These are phyloP conservation scores for Atta cephalotes DNA, from an alignment of 1,140 invertebrate genomes.

Conservation along the genomic window DNA sequence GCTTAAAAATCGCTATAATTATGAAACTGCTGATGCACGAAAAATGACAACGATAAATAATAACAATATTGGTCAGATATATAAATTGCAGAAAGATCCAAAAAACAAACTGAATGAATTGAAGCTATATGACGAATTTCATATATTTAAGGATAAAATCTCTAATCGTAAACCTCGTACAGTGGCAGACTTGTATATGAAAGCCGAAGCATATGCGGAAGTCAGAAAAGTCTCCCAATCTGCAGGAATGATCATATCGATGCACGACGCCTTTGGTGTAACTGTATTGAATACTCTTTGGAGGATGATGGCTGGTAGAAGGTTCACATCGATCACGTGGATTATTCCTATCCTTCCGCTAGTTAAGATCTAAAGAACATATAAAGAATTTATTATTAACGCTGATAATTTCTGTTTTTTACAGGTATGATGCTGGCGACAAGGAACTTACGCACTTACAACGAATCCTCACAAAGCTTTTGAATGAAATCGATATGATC, in stretches of 20 bases:
- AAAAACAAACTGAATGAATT: slow-evolving; percentile 59
- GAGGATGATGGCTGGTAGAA: slow-evolving; percentile 93
- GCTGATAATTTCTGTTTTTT: not conserved
- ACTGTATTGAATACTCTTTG: slow-evolving; percentile 95
- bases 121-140: slow-evolving; percentile 2
- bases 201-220: slow-evolving; percentile 79
- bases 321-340: slow-evolving; percentile 76
- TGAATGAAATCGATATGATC: slow-evolving; percentile 92
- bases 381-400: slow-evolving; percentile 19
- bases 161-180: slow-evolving; percentile 58
- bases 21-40: slow-evolving; percentile 24
- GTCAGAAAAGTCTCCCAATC: slow-evolving; percentile 74
- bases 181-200: slow-evolving; percentile 81
- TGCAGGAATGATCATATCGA: slow-evolving; percentile 86
- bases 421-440: slow-evolving; percentile 89
- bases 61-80: slow-evolving; percentile 77
- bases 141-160: not conserved
- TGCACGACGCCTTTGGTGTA: slow-evolving; percentile 91
- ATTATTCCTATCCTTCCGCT: not conserved
- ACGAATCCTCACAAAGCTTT: slow-evolving; percentile 89
- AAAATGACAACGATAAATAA: not conserved
- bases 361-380: not conserved
- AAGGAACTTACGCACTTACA: slow-evolving; percentile 90
- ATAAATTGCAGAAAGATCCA: slow-evolving; percentile 68
- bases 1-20: slow-evolving; percentile 67